A percentile compares a stretch with the other conserved stretches of the same genome.
phyloP scores from a whole-genome alignment of 2,888 invertebrate genomes.

The Pyrrhia umbra region DNA sequence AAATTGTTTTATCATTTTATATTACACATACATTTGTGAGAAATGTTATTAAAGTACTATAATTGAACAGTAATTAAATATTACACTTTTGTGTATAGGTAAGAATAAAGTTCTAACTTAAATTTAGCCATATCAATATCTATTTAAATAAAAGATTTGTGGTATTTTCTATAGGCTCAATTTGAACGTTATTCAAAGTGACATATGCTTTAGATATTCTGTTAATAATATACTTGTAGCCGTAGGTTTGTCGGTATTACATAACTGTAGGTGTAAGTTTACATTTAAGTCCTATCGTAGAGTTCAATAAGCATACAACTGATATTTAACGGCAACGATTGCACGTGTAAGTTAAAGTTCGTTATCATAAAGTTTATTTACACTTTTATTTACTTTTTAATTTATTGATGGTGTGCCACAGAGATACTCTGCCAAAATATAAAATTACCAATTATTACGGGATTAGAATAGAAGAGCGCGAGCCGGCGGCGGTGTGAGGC shows the following conservation, averaged over 20 bases:
- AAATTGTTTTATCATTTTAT: conserved; percentile 91
- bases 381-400: conserved; percentile 89
- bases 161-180: conserved; percentile 91
- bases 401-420: conserved; percentile 90
- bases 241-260: conserved; percentile 89
- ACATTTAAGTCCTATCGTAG: conserved; percentile 84
- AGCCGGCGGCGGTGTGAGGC: conserved; percentile 34
- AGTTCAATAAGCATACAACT: conserved; percentile 86
- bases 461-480: conserved; percentile 68
- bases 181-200: conserved; percentile 90
- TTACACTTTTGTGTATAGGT: conserved; percentile 91
- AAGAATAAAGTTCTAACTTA: conserved; percentile 90
- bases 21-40: conserved; percentile 90
- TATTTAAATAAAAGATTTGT: conserved; percentile 90
- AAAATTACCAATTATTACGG: conserved; percentile 86
- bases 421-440: conserved; percentile 90
- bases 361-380: conserved; percentile 89
- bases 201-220: conserved; percentile 91
- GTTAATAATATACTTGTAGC: conserved; percentile 90
- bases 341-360: conserved; percentile 88
- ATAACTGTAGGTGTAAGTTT: conserved; percentile 83
- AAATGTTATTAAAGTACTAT: conserved; percentile 89
- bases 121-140: conserved; percentile 91
- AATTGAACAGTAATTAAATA: conserved; percentile 89
- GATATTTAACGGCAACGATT: conserved; percentile 89